Evolutionary conservation across 1,140 invertebrate species (phyloP).

Genomic region (Drosophila pallidifrons): DNA sequence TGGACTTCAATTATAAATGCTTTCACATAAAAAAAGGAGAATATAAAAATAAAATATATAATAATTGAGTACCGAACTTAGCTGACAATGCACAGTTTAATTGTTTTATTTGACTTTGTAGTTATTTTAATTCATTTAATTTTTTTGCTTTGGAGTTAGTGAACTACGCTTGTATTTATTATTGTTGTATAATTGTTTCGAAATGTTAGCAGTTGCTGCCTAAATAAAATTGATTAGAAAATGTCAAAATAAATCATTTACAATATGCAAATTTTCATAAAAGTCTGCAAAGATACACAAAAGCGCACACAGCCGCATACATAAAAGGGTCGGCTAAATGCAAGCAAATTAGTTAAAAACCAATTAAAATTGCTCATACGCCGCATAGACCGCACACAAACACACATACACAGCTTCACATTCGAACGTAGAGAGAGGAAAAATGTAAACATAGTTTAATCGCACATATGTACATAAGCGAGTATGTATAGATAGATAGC

Average conservation of each 20-base stretch:
- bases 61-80: background rate
- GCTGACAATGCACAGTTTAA: background rate
- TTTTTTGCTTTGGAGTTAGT: background rate
- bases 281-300: conserved; percentile 32
- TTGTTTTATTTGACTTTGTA: background rate
- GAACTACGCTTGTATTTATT: conserved; percentile 18
- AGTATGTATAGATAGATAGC: conserved; percentile 4
- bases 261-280: conserved; percentile 48
- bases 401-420: conserved; percentile 1
- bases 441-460: conserved; percentile 43
- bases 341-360: conserved; percentile 81
- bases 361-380: conserved; percentile 80
- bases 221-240: conserved; percentile 48
- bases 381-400: conserved; percentile 51
- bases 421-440: background rate
- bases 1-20: too few relatives aligned
- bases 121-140: background rate
- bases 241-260: conserved; percentile 52
- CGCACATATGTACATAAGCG: conserved; percentile 23
- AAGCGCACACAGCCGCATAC: conserved; percentile 17
- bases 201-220: background rate
- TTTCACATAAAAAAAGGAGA: too few relatives aligned
- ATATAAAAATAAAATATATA: too few relatives aligned
- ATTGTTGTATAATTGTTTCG: conserved; percentile 16
- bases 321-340: conserved; percentile 35